Percentiles rank a stretch among this genome's conserved stretches.
These are phyloP conservation scores for Alviniconcha marisindica DNA, from an alignment of 1,140 invertebrate species.

Conservation along the genomic window DNA sequence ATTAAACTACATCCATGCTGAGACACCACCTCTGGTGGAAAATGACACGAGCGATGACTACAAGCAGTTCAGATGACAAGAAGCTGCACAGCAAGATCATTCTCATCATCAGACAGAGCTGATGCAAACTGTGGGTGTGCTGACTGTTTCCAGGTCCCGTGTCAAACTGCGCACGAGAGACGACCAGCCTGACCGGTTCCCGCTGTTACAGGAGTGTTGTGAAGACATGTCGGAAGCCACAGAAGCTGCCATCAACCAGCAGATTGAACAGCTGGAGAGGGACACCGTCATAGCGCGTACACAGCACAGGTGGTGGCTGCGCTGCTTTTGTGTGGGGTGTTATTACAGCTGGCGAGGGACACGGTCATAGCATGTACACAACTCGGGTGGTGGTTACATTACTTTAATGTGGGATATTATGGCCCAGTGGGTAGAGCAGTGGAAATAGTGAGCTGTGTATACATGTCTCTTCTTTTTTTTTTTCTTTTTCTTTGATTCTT, in stretches of 20 bases:
- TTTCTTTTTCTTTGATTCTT: no score
- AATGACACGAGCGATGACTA: background rate
- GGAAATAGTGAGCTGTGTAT: no score
- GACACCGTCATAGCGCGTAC: constrained; percentile 82
- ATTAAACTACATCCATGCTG: no score
- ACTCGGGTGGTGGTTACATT: no score
- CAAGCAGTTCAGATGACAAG: background rate
- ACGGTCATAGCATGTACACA: no score
- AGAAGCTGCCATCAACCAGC: constrained; percentile 75
- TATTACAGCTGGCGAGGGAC: no score
- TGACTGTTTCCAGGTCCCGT: background rate
- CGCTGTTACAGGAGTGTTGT: constrained; percentile 51
- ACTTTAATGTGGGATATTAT: no score
- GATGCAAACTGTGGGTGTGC: background rate
- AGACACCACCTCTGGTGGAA: no score
- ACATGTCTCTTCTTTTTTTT: no score
- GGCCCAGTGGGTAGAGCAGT: no score
- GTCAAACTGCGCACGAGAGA: constrained; percentile 24
- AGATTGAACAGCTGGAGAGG: constrained; percentile 81
- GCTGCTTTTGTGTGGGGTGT: background rate
- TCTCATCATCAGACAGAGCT: background rate
- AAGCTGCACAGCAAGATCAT: background rate
- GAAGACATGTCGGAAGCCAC: constrained; percentile 49
- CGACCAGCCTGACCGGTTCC: constrained; percentile 40
- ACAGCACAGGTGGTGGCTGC: constrained; percentile 68